phyloP scores from a whole-genome alignment of 92 coral and sea anemone genomes.

The Zoanthus solanderi region DNA sequence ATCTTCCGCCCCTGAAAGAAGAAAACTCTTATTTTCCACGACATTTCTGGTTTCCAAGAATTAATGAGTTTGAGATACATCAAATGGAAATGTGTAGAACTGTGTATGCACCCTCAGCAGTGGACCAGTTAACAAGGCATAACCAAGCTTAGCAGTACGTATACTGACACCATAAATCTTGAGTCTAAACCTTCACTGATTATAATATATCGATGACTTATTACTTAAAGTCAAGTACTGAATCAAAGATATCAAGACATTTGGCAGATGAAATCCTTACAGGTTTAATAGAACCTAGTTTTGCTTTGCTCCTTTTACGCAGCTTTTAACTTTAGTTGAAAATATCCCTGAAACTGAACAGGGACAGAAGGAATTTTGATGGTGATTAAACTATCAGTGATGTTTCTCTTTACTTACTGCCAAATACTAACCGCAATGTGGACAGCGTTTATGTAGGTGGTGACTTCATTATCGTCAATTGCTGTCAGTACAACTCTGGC shows the following conservation, averaged over 20 bases:
- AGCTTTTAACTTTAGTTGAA: too few species aligned
- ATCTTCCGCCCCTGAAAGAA: too few species aligned
- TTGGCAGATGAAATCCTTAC: neutral
- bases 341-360: too few species aligned
- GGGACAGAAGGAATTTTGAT: too few species aligned
- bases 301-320: too few species aligned
- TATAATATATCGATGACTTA: neutral
- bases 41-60: neutral
- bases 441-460: constrained; percentile 96
- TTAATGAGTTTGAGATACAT: neutral
- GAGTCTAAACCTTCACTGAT: neutral
- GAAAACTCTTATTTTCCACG: neutral
- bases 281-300: too few species aligned
- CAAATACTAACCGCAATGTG: constrained; percentile 81
- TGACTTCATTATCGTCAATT: constrained; percentile 90
- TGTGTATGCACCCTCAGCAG: neutral
- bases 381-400: too few species aligned
- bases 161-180: neutral
- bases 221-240: neutral
- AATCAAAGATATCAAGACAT: neutral
- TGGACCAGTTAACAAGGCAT: neutral
- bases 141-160: neutral
- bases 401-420: neutral
- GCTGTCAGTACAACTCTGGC: constrained; percentile 86
- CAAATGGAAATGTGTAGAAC: neutral